These are phyloP conservation scores for Piprites chloris DNA, from an alignment of 2,113 vertebrate genomes.

Conservation along the genomic window DNA sequence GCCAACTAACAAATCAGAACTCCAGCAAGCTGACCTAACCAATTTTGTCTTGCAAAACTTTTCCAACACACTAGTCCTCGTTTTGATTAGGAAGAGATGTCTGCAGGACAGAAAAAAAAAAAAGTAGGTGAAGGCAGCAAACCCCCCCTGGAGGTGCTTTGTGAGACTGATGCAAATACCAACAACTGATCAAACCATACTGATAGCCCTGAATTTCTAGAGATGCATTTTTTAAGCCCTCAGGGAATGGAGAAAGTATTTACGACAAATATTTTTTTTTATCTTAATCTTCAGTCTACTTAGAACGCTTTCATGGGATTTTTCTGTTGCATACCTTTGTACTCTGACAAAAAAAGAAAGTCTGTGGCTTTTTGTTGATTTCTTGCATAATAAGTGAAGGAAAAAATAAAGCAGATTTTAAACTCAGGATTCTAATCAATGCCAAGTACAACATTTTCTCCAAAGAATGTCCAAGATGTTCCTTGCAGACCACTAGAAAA, in stretches of 20 bases:
- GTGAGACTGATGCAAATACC: slow-evolving; percentile 37
- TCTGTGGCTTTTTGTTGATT: neutral
- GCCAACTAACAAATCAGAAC: neutral
- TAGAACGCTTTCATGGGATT: slow-evolving; percentile 3
- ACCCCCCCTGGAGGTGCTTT: neutral
- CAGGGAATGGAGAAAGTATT: slow-evolving; percentile 43
- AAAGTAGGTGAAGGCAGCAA: neutral
- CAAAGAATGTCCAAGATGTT: neutral
- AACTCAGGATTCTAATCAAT: neutral
- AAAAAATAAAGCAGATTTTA: neutral
- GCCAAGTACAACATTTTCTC: neutral
- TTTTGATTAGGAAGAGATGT: neutral
- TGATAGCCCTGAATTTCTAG: neutral
- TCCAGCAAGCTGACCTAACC: slow-evolving; percentile 1
- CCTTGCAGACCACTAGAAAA: neutral
- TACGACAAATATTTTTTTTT: slow-evolving; percentile 24
- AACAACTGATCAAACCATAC: slow-evolving; percentile 15
- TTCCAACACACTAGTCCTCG: neutral
- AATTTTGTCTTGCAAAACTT: slow-evolving; percentile 5
- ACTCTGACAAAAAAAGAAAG: neutral
- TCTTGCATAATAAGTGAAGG: neutral
- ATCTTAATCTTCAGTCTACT: slow-evolving; percentile 41
- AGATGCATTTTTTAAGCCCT: neutral
- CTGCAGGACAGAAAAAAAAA: neutral
- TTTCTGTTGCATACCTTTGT: slow-evolving; percentile 1